A percentile compares a stretch with the other conserved stretches of the same genome.
These are phyloP conservation scores for Turnix velox DNA, from an alignment of 2,113 vertebrate genomes.

Conservation along the genomic window DNA sequence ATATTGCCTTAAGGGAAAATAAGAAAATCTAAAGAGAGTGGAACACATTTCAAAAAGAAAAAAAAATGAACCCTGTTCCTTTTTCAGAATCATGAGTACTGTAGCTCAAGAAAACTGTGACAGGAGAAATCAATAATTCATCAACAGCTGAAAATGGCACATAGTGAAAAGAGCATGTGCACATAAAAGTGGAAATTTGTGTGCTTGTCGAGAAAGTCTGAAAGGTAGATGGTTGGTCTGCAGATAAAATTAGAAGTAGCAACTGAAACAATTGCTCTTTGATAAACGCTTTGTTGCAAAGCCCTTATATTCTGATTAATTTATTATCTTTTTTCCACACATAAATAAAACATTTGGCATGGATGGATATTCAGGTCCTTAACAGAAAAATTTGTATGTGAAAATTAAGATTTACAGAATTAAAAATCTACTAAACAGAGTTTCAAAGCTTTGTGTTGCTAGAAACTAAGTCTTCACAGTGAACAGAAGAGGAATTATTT, in stretches of 20 bases:
- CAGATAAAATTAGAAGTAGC: not conserved
- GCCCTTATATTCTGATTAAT: not conserved
- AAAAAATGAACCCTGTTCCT: not conserved
- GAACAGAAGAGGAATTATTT: slow-evolving; percentile 60
- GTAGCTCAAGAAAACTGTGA: slow-evolving; percentile 44
- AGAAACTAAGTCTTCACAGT: not conserved
- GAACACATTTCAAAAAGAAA: not conserved
- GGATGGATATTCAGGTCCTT: not conserved
- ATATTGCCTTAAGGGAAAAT: not conserved
- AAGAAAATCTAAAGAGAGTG: not conserved
- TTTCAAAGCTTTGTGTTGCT: not conserved
- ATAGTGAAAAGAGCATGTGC: slow-evolving; percentile 3
- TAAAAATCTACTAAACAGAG: not conserved
- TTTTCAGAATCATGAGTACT: slow-evolving; percentile 4
- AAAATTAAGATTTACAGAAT: not conserved
- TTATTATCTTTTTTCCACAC: not conserved
- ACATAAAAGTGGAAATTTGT: slow-evolving; percentile 33
- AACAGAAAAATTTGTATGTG: not conserved
- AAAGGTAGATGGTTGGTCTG: not conserved
- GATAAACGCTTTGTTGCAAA: not conserved
- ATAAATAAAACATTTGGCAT: not conserved
- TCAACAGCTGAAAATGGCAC: slow-evolving; percentile 32
- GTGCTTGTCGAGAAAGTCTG: not conserved
- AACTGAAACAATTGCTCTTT: not conserved
- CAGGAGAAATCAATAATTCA: slow-evolving; percentile 59